phyloP scores from a whole-genome alignment of 1,140 invertebrate species.

The Venturia canescens region DNA sequence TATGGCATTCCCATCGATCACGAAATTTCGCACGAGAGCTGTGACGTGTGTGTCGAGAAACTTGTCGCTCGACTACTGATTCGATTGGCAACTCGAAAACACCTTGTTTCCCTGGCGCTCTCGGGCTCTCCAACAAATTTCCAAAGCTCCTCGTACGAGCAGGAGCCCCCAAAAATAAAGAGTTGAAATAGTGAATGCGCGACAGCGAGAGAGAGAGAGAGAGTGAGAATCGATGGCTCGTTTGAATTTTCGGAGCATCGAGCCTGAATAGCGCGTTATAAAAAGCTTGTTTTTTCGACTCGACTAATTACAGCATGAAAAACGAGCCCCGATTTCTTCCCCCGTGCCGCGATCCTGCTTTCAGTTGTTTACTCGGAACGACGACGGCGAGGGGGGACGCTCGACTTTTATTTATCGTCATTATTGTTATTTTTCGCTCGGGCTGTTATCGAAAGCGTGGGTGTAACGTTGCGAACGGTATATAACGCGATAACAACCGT shows the following conservation, averaged over 20 bases:
- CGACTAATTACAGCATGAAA: neutral
- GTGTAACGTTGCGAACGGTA: constrained; percentile 38
- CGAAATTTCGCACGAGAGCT: neutral
- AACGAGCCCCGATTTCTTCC: neutral
- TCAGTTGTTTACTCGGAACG: neutral
- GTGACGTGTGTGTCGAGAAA: neutral
- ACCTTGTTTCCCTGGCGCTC: neutral
- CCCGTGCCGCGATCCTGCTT: neutral
- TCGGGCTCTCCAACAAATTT: neutral
- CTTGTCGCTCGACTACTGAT: neutral
- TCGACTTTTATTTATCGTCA: constrained; percentile 11
- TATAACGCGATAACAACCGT: constrained; percentile 40
- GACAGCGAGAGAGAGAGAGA: too few relatives aligned
- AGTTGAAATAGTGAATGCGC: too few relatives aligned
- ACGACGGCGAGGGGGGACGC: too few relatives aligned
- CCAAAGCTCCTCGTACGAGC: too few relatives aligned
- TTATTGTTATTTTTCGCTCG: constrained; percentile 20
- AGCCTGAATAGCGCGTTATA: neutral
- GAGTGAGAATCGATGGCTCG: neutral
- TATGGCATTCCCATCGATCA: neutral
- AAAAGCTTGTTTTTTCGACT: neutral
- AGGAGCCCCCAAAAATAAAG: too few relatives aligned
- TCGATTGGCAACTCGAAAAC: neutral
- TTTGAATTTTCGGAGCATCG: neutral
- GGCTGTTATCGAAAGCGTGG: constrained; percentile 34